Evolutionary conservation across 1,140 invertebrate species (phyloP).

Genomic region (Scaptomyza montana): DNA sequence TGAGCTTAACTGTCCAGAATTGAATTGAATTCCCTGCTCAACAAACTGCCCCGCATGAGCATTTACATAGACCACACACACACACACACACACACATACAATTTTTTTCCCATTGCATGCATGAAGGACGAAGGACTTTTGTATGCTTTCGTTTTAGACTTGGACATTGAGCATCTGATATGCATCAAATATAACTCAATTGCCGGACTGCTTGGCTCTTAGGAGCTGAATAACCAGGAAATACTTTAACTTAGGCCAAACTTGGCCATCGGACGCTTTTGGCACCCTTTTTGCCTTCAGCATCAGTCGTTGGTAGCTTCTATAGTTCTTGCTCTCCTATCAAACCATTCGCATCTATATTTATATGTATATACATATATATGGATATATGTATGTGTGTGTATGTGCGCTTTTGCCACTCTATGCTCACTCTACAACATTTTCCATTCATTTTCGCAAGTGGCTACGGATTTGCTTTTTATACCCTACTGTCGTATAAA

Average conservation of each 20-base stretch:
- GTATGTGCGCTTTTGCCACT: constrained; percentile 20
- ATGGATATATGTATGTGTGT: no score
- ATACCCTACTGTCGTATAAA: constrained; percentile 13
- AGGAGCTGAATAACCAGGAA: constrained; percentile 74
- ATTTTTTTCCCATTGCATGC: no score
- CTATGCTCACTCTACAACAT: constrained; percentile 52
- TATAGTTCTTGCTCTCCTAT: constrained; percentile 26
- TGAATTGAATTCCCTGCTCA: constrained; percentile 45
- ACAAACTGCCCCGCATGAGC: constrained; percentile 32
- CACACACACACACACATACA: constrained; percentile 4
- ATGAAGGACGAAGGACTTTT: constrained; percentile 38
- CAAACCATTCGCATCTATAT: constrained; percentile 44
- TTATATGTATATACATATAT: constrained; percentile 26
- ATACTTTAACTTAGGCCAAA: constrained; percentile 67
- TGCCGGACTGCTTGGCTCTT: constrained; percentile 60
- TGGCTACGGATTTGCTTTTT: constrained; percentile 71
- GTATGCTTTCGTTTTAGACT: constrained; percentile 48
- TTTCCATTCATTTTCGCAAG: constrained; percentile 80
- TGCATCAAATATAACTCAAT: constrained; percentile 81
- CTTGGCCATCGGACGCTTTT: constrained; percentile 56
- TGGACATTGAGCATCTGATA: constrained; percentile 72
- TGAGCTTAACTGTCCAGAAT: constrained; percentile 46
- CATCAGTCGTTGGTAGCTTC: not conserved
- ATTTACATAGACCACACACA: constrained; percentile 66
- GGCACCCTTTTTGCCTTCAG: constrained; percentile 44